A percentile compares a stretch with the other conserved stretches of the same genome.
These are phyloP conservation scores for Myzus persicae DNA, from an alignment of 1,140 invertebrate species.

Conservation along the genomic window DNA sequence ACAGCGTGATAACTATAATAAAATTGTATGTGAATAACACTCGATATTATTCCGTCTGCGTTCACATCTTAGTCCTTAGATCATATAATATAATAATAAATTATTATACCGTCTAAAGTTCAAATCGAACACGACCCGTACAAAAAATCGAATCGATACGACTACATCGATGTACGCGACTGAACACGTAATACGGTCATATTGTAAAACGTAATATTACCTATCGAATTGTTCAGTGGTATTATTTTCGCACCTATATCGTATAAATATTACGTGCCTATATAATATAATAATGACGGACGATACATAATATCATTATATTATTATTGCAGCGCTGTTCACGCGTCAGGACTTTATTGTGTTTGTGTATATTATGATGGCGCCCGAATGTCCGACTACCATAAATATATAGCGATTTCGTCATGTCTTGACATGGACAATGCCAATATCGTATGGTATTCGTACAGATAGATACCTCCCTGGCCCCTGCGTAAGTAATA, in stretches of 20 bases:
- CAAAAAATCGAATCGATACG: not conserved
- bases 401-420: conserved; percentile 9
- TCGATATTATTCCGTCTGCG: not conserved
- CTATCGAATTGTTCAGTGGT: not conserved
- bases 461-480: not conserved
- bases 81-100: not conserved
- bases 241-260: not conserved
- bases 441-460: not conserved
- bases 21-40: not conserved
- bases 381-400: not conserved
- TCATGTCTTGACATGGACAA: not conserved
- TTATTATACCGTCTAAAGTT: not conserved
- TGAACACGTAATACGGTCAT: not conserved
- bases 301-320: not conserved
- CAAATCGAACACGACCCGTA: not conserved
- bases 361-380: not conserved
- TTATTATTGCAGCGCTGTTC: not conserved
- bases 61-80: not conserved
- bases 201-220: not conserved
- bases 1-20: not conserved
- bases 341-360: too few species aligned
- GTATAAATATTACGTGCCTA: not conserved
- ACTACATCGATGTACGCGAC: not conserved
- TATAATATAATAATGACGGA: not conserved
- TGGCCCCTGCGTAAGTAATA: not conserved